Base-by-base conservation (phyloP, 92 coral and sea anemone species). In the Porites lobata region DNA sequence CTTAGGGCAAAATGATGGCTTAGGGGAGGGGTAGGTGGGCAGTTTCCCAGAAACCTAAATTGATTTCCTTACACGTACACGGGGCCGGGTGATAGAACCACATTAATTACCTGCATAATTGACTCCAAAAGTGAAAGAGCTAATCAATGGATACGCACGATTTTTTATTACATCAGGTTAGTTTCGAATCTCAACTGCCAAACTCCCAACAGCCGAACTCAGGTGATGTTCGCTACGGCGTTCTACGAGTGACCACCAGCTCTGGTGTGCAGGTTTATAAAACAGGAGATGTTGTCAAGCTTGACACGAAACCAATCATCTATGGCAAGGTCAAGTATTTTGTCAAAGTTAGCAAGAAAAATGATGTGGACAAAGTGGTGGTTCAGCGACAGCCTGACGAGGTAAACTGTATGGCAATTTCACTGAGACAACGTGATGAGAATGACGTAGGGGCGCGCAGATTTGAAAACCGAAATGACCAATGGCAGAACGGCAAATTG, bases 301-400 rank as follows among this genome's bases (percentile, higher is more conserved):
- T 94, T 7, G 94, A 94, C 91, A 94, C 96, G 24, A 94, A 91
- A 24, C 98, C 98, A 18, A 85, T 86, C 67, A 94, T 94, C 24
- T 94, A 80, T 38, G 98, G 98, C 50, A 90, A 92, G 17, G 96
- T 94, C 12, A 51, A 92, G 75, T 86, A 88, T 43, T 94, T 94
- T 82, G 89, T 83, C n/a, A 92, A 94, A 84, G 92, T 92, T 54
- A 85, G 51, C 79, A 92, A 87, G 90, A 94, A 84, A 75, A 85
- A 86, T 53, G 98, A 88, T 54, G 89, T 92, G 22, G 98, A 94
- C 66, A 94, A 90, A 83, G 98, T 94, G 17, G 96, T 90, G 24
- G 98, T 94, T 14, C 75, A 90, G 21, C 74, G 94, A 68, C 96
- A 94, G 8, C 98, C 98, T 32, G 98, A 86, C 18, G 98, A 94